phyloP scores from a whole-genome alignment of 2,797 vertebrate genomes.

The Lagorchestes hirsutus region DNA sequence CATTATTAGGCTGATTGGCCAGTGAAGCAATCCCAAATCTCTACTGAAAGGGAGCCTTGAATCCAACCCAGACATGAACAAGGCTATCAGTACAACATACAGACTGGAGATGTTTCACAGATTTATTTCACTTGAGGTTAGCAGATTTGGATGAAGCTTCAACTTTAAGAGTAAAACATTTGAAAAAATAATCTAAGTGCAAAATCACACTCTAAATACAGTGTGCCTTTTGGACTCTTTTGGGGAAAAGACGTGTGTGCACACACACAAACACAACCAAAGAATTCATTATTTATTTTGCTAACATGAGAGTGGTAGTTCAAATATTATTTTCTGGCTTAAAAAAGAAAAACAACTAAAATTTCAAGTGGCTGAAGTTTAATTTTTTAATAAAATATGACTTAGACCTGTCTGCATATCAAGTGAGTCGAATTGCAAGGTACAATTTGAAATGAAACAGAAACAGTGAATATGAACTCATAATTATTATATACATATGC shows the following conservation, averaged over 20 bases:
- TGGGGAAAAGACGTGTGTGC: neutral
- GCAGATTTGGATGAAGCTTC: neutral
- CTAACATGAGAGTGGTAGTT: accelerated
- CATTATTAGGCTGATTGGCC: accelerated
- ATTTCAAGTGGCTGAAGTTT: neutral
- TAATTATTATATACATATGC: neutral
- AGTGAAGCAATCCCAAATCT: neutral
- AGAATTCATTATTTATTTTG: neutral
- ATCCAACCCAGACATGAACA: neutral
- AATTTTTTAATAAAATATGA: neutral
- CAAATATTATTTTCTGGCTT: no score
- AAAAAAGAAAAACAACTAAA: no score
- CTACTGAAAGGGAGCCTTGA: neutral
- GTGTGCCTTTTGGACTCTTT: neutral
- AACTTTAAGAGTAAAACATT: neutral
- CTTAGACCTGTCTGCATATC: neutral
- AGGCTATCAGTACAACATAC: neutral
- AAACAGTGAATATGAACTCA: neutral
- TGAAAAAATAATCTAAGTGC: neutral
- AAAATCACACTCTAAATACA: accelerated
- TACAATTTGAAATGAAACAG: conserved; percentile 2
- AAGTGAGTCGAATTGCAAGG: conserved; percentile 31
- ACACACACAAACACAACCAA: neutral
- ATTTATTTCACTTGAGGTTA: neutral
- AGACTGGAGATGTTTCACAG: neutral